Evolutionary conservation across 2,888 invertebrate genomes (phyloP).

Genomic region (Eugnorisma glareosa): DNA sequence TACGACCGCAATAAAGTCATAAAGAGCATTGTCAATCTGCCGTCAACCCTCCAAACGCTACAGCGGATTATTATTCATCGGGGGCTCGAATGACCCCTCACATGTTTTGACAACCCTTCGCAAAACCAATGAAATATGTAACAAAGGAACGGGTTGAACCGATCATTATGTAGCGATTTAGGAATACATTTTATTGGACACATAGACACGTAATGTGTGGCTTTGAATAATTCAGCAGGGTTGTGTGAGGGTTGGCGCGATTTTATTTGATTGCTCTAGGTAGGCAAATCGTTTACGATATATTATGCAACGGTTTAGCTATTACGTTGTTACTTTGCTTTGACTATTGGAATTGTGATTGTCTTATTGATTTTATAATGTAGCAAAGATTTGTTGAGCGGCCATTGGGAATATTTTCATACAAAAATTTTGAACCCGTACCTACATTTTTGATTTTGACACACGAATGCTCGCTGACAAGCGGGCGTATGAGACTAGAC

Average conservation of each 20-base stretch:
- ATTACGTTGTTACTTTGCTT: constrained; percentile 58
- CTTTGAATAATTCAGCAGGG: constrained; percentile 79
- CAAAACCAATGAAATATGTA: constrained; percentile 85
- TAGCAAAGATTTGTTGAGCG: background rate
- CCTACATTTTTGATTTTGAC: background rate
- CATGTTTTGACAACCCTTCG: constrained; percentile 79
- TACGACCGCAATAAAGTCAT: constrained; percentile 53
- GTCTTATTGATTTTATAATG: constrained; percentile 47
- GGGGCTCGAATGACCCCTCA: constrained; percentile 79
- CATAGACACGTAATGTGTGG: constrained; percentile 73
- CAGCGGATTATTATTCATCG: constrained; percentile 73
- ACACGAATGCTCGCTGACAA: background rate
- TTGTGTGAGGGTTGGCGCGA: constrained; percentile 71
- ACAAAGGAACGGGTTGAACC: constrained; percentile 84
- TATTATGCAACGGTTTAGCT: constrained; percentile 56
- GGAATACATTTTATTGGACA: constrained; percentile 80
- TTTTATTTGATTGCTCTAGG: constrained; percentile 75
- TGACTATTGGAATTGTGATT: constrained; percentile 48
- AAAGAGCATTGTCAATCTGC: constrained; percentile 65
- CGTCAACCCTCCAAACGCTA: constrained; percentile 68
- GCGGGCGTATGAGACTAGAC: background rate
- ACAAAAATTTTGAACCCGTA: background rate
- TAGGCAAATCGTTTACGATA: constrained; percentile 75
- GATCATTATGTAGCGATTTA: constrained; percentile 79
- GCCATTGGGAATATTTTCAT: background rate